These are phyloP conservation scores for Dicaeum eximium DNA, from an alignment of 2,113 vertebrate genomes.

Conservation along the genomic window DNA sequence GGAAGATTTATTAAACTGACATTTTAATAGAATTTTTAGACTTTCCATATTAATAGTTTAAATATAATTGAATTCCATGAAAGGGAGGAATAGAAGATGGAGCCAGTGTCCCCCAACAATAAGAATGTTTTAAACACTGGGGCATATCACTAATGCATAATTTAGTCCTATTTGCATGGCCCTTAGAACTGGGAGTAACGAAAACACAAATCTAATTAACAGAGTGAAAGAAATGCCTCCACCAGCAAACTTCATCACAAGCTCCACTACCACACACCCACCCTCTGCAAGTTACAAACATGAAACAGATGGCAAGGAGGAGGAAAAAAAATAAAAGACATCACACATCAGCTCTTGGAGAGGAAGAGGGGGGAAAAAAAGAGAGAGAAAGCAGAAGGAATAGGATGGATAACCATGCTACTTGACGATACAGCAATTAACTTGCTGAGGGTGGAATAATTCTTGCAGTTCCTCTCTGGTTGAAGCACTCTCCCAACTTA, in stretches of 20 bases:
- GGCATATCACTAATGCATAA: background rate
- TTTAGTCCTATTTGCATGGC: slow-evolving; percentile 41
- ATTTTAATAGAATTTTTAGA: slow-evolving; percentile 68
- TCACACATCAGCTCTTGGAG: slow-evolving; percentile 35
- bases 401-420: slow-evolving; percentile 46
- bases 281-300: slow-evolving; percentile 55
- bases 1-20: slow-evolving; percentile 70
- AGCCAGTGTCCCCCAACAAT: background rate
- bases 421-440: slow-evolving; percentile 60
- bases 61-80: slow-evolving; percentile 59
- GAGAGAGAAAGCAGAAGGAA: slow-evolving; percentile 49
- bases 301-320: slow-evolving; percentile 50
- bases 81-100: background rate
- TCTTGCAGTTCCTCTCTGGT: background rate
- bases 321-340: slow-evolving; percentile 47
- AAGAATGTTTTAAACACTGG: slow-evolving; percentile 34
- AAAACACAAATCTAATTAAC: slow-evolving; percentile 61
- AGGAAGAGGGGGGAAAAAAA: background rate
- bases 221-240: slow-evolving; percentile 53
- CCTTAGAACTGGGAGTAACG: slow-evolving; percentile 42
- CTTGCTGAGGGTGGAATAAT: slow-evolving; percentile 64
- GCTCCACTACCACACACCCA: slow-evolving; percentile 46
- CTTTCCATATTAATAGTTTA: slow-evolving; percentile 65
- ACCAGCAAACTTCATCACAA: slow-evolving; percentile 52
- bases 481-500: slow-evolving; percentile 22